Evolutionary conservation across 1,140 invertebrate genomes (phyloP).

Genomic region (Thaumetopoea pityocampa): DNA sequence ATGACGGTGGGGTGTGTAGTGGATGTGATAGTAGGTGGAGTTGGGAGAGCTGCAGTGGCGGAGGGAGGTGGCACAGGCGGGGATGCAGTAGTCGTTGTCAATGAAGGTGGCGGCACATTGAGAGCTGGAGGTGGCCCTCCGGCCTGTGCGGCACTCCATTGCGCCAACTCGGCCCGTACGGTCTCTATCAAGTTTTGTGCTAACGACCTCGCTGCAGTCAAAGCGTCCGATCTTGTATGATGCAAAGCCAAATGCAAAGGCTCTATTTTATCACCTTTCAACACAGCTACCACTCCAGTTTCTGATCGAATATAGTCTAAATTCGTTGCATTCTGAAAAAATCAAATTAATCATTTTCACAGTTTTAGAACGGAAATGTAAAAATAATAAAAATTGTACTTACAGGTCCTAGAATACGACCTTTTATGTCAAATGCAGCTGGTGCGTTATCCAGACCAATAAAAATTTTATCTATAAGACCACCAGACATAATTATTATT

Average conservation of each 20-base stretch:
- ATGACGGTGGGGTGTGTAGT: constrained; percentile 46
- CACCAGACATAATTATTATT: constrained; percentile 57
- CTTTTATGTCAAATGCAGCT: constrained; percentile 84
- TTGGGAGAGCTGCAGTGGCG: constrained; percentile 43
- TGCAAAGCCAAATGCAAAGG: constrained; percentile 88
- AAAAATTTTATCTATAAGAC: constrained; percentile 83
- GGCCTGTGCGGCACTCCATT: constrained; percentile 69
- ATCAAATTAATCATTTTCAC: constrained; percentile 14
- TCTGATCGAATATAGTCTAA: constrained; percentile 86
- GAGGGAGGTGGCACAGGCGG: constrained; percentile 47
- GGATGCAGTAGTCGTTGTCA: constrained; percentile 52
- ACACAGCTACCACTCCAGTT: constrained; percentile 84
- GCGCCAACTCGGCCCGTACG: constrained; percentile 84
- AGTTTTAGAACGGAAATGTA: not conserved
- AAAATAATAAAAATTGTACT: constrained; percentile 30
- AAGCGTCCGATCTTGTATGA: constrained; percentile 82
- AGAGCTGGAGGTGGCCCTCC: constrained; percentile 55
- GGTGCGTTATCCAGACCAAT: constrained; percentile 87
- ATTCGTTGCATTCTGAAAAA: constrained; percentile 80
- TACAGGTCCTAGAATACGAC: constrained; percentile 81
- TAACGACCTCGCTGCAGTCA: constrained; percentile 84
- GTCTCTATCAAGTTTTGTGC: constrained; percentile 88
- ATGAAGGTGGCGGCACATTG: constrained; percentile 53
- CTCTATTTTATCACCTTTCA: constrained; percentile 86
- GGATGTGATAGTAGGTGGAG: constrained; percentile 41